Evolutionary conservation across 92 coral and sea anemone genomes (phyloP).

Genomic region (Phenganax stokvisi): DNA sequence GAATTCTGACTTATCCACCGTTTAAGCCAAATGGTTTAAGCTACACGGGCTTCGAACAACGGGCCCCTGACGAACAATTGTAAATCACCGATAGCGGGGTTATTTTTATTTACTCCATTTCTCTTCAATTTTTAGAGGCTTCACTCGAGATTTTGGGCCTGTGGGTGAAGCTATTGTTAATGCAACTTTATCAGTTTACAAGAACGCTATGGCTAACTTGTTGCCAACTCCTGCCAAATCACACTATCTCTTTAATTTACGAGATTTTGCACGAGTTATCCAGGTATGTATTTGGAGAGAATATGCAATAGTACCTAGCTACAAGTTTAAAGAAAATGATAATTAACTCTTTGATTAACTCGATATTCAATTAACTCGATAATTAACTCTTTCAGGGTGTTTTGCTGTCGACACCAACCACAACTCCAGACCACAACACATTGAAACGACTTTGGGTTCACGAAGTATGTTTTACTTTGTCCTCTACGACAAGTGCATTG

Average conservation of each 20-base stretch:
- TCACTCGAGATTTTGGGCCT: constrained; percentile 66
- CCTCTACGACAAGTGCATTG: too few species aligned
- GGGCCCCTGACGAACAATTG: too few species aligned
- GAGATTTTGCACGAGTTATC: constrained; percentile 95
- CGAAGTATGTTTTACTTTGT: constrained; percentile 56
- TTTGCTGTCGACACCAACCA: constrained; percentile 80
- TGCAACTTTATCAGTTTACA: constrained; percentile 79
- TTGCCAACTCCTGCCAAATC: constrained; percentile 98
- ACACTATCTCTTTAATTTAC: constrained; percentile 83
- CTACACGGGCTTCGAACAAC: not conserved
- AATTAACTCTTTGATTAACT: not conserved
- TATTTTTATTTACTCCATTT: not conserved
- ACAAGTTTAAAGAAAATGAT: not conserved
- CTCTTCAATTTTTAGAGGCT: constrained; percentile 53
- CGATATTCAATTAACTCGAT: too few species aligned
- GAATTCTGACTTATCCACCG: too few species aligned
- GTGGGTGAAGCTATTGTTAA: constrained; percentile 74
- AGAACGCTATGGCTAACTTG: constrained; percentile 76
- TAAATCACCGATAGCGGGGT: too few species aligned
- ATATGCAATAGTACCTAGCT: not conserved
- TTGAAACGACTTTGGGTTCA: constrained; percentile 93
- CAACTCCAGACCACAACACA: constrained; percentile 67
- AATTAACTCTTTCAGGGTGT: constrained; percentile 53
- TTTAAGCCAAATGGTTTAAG: too few species aligned
- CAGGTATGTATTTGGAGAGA: constrained; percentile 50